These are phyloP conservation scores for Pogonocherus hispidulus DNA, from an alignment of 2,888 invertebrate species.

Conservation along the genomic window DNA sequence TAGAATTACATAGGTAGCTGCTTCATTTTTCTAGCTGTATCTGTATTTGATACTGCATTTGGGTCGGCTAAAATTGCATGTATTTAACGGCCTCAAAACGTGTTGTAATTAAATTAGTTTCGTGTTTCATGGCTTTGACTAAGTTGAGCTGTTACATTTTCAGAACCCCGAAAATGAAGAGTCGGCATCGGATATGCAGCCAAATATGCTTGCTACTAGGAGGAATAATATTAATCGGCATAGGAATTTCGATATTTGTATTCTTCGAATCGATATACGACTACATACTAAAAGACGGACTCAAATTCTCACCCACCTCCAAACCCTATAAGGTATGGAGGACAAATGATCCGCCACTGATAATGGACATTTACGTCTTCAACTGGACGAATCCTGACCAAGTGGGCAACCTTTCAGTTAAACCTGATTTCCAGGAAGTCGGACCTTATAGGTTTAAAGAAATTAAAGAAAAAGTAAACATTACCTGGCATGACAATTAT, in stretches of 20 bases:
- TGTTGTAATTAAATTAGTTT: too few relatives aligned
- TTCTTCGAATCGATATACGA: conserved; percentile 60
- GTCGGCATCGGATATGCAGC: conserved; percentile 50
- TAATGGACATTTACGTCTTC: conserved; percentile 63
- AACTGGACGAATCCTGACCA: conserved; percentile 70
- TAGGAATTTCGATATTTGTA: conserved; percentile 59
- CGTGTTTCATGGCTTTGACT: too few relatives aligned
- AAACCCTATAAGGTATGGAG: conserved; percentile 62
- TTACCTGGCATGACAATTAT: conserved; percentile 81
- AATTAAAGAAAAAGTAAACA: conserved; percentile 78
- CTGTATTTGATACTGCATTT: too few relatives aligned
- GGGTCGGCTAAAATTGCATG: too few relatives aligned
- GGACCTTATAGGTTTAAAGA: conserved; percentile 81
- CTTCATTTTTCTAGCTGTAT: too few relatives aligned
- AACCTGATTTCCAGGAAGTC: conserved; percentile 72
- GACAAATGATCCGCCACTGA: conserved; percentile 63
- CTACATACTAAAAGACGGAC: conserved; percentile 54
- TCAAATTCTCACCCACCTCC: conserved; percentile 56
- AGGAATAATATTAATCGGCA: conserved; percentile 57
- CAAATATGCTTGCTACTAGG: conserved; percentile 56
- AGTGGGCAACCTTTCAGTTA: conserved; percentile 70
- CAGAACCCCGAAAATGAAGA: conserved; percentile 53
- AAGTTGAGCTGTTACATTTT: conserved; percentile 16
- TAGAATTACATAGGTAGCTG: too few relatives aligned
- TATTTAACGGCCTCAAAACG: too few relatives aligned